Evolutionary conservation across 2,113 vertebrate genomes (phyloP).

Genomic region (Neofelis nebulosa): DNA sequence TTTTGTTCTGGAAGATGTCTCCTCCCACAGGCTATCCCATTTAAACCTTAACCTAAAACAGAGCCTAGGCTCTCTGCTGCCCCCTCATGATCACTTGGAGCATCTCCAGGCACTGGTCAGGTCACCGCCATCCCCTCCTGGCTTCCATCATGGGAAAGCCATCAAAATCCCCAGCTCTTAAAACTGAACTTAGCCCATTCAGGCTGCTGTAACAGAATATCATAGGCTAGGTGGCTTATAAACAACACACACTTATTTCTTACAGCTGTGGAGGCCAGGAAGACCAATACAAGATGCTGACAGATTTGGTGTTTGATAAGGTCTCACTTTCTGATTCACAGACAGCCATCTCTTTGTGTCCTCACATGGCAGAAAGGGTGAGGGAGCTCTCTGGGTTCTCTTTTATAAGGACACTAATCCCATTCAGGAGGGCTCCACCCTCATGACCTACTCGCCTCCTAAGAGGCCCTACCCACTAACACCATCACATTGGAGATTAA

Average conservation of each 20-base stretch:
- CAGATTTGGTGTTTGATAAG: neutral
- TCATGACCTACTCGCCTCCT: neutral
- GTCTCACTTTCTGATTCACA: neutral
- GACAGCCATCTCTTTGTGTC: neutral
- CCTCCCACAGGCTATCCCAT: no score
- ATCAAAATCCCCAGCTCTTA: neutral
- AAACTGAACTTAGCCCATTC: neutral
- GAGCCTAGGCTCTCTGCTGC: slow-evolving; percentile 52
- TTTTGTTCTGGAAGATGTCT: neutral
- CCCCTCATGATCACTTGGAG: neutral
- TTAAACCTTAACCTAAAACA: neutral
- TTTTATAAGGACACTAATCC: neutral
- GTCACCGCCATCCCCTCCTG: rapidly evolving
- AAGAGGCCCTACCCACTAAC: neutral
- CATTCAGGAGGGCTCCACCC: neutral
- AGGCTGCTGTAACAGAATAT: neutral
- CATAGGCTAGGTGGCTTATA: neutral
- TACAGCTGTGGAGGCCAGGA: neutral
- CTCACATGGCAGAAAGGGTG: neutral
- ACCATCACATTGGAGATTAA: neutral
- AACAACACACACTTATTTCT: neutral
- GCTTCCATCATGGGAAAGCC: neutral
- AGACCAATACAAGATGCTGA: neutral
- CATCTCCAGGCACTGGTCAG: neutral
- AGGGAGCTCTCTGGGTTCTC: neutral